Percentiles rank a stretch among this genome's conserved stretches.
Conservation (phyloP, 2,888 invertebrate genomes). For the Apamea epomidion region DNA sequence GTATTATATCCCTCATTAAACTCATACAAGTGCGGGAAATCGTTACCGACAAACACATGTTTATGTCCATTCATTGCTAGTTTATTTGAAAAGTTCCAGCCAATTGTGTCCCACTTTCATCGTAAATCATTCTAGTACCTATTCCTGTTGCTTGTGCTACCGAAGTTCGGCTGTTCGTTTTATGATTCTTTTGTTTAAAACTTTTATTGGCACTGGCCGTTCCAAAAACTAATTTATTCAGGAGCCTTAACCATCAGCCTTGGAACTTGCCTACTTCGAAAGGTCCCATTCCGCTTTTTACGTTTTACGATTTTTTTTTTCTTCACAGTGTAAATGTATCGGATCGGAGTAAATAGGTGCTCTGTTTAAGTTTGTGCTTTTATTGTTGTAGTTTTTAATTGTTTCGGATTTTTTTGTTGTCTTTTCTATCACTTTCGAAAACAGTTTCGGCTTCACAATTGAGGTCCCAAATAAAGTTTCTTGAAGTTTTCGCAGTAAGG, state of each 20-base stretch:
- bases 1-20: slow-evolving; percentile 45
- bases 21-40: slow-evolving; percentile 53
- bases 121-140: slow-evolving; percentile 86
- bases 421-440: slow-evolving; percentile 26
- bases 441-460: background rate
- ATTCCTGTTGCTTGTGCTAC: slow-evolving; percentile 86
- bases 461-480: background rate
- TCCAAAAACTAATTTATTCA: slow-evolving; percentile 90
- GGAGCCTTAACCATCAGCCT: slow-evolving; percentile 83
- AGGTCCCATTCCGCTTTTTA: slow-evolving; percentile 81
- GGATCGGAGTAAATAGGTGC: slow-evolving; percentile 58
- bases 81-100: slow-evolving; percentile 87
- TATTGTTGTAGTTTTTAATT: slow-evolving; percentile 55
- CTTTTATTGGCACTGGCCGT: slow-evolving; percentile 88
- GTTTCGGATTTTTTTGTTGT: slow-evolving; percentile 40
- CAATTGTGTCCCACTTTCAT: slow-evolving; percentile 84
- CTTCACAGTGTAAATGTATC: slow-evolving; percentile 72
- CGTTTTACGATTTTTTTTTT: slow-evolving; percentile 71
- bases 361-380: slow-evolving; percentile 57
- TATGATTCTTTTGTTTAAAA: slow-evolving; percentile 90
- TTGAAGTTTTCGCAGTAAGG: background rate
- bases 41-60: slow-evolving; percentile 79
- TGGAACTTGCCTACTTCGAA: slow-evolving; percentile 83
- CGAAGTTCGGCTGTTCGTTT: slow-evolving; percentile 85
- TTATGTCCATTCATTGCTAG: slow-evolving; percentile 84